phyloP scores from a whole-genome alignment of 1,140 invertebrate species.

The Yoshiicerus persimilis region DNA sequence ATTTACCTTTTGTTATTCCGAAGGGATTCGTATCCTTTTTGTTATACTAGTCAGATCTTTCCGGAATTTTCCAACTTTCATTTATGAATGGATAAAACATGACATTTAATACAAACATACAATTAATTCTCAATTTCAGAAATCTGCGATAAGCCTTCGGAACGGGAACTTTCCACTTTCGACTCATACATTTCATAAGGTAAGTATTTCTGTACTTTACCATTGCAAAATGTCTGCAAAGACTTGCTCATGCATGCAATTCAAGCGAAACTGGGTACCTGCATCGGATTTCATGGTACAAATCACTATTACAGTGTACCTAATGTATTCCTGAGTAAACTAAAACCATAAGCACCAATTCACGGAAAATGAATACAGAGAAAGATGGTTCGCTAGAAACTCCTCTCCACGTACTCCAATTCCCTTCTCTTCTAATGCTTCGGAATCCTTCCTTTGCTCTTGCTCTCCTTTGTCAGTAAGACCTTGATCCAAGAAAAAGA shows the following conservation, averaged over 20 bases:
- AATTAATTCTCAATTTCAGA: no score
- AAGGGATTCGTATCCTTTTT: not conserved
- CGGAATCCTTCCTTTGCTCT: not conserved
- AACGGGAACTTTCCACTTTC: no score
- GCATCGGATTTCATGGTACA: not conserved
- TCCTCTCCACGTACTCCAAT: not conserved
- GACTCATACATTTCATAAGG: no score
- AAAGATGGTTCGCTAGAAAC: not conserved
- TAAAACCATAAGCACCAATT: not conserved
- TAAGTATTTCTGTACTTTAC: no score
- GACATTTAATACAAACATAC: no score
- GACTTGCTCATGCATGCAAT: not conserved
- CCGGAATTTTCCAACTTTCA: not conserved
- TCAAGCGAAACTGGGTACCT: not conserved
- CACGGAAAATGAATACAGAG: not conserved
- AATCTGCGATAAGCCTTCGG: no score
- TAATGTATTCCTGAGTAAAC: not conserved
- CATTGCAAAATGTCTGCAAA: no score
- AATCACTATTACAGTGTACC: not conserved
- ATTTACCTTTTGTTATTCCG: slow-evolving; percentile 15
- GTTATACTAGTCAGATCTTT: not conserved
- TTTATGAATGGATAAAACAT: not conserved
- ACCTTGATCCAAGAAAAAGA: not conserved
- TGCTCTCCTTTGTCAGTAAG: not conserved
- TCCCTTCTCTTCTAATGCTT: not conserved